These are phyloP conservation scores for Pitangus sulphuratus DNA, from an alignment of 2,797 vertebrate genomes.

Conservation along the genomic window DNA sequence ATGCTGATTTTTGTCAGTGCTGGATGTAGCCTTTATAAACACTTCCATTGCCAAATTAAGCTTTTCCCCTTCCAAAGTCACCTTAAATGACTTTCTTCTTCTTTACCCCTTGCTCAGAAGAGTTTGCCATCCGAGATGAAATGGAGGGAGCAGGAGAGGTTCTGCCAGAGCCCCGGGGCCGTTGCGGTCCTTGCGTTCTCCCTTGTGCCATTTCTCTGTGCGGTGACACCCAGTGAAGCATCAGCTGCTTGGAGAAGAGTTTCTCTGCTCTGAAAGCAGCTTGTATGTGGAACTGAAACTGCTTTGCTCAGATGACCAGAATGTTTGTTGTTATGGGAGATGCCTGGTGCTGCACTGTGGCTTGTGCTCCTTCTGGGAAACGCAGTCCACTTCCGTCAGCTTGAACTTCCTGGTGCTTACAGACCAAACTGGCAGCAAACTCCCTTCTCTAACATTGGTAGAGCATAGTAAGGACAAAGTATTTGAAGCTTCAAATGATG, in stretches of 20 bases:
- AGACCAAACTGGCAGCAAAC: not conserved
- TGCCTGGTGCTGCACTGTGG: not conserved
- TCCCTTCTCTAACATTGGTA: not conserved
- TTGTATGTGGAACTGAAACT: not conserved
- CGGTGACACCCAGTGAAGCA: fast-evolving
- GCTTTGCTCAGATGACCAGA: not conserved
- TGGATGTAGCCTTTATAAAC: conserved; percentile 18
- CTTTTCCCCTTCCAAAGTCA: conserved; percentile 18
- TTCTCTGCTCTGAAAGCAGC: not conserved
- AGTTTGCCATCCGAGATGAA: not conserved
- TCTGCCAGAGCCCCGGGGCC: fast-evolving
- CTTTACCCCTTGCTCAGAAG: not conserved
- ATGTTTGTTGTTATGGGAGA: not conserved
- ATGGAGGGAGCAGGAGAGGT: not conserved
- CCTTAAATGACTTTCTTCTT: not conserved
- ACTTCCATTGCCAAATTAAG: conserved; percentile 29
- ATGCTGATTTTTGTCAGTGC: not conserved
- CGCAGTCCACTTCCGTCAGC: not conserved
- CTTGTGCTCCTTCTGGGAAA: not conserved
- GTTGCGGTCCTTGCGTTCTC: fast-evolving
- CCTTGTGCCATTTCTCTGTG: fast-evolving
- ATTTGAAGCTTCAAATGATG: not conserved
- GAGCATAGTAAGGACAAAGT: not conserved
- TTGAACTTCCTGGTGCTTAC: not conserved
- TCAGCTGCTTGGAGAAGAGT: fast-evolving